Evolutionary conservation across 2,797 vertebrate species (phyloP), one percentile per base, ranked within the genome.

Genomic region (Ibycter americanus): DNA sequence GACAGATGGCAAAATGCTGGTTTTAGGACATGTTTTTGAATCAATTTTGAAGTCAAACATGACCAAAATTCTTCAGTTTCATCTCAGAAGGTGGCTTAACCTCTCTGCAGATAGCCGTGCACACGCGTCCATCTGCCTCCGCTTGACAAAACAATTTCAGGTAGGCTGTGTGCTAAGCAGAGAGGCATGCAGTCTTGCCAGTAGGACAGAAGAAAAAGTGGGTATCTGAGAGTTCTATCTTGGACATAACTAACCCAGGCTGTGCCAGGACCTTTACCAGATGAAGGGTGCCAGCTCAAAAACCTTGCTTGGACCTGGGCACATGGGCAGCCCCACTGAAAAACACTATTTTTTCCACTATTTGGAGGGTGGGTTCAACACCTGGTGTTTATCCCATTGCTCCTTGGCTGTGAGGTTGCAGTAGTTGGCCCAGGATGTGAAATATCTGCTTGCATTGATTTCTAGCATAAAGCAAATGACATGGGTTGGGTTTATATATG

Each of bases 91-190:
- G 22, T 23, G 27, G 22, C 19, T 76, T 46, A 42, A 58, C 21
- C 12, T 59, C 44, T 70, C 32, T 51, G 32, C 32, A 34, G 42
- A 55, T 32, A 77, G 27, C 42, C 61, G 18, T 36, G 27, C 29
- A 44, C 22, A 20, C 13, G 17, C 2, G 0, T 44, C 20, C 3
- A 1, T 49, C 40, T 71, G 76, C 31, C 23, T 42, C 23, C 0
- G 0, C 21, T 71, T 67, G 36, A 36, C 10, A 9, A 59, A 71
- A 42, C 54, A 17, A 42, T 70, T 76, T 67, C 38, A 21, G 66
- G 44, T 11, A 38, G 11, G 7, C 25, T 46, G 20, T 16, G 11
- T 12, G 29, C 49, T 38, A 44, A 51, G 32, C 23, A 38, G 42
- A 58, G 21, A 36, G 11, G 5, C 65, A 40, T 5, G 8, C n/a